Percentiles rank a stretch among this genome's conserved stretches.
phyloP scores from a whole-genome alignment of 2,113 vertebrate species.

The Gambusia affinis region DNA sequence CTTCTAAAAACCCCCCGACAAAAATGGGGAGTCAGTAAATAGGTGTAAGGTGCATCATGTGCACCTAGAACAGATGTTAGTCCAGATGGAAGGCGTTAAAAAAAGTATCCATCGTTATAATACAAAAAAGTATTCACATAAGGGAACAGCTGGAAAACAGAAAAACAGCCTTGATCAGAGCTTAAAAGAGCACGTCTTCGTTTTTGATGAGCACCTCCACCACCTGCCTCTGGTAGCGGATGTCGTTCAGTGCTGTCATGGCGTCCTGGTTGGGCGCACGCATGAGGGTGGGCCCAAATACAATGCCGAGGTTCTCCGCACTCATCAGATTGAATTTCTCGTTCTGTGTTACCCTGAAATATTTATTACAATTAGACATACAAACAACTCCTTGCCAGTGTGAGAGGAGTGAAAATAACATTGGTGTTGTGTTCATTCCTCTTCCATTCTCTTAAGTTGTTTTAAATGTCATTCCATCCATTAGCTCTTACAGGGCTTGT shows the following conservation, averaged over 20 bases:
- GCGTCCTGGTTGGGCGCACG: slow-evolving; percentile 91
- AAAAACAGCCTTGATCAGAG: slow-evolving; percentile 79
- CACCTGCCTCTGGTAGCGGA: slow-evolving; percentile 98
- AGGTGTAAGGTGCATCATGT: slow-evolving; percentile 87
- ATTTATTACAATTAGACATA: slow-evolving; percentile 3
- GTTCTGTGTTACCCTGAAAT: slow-evolving; percentile 90
- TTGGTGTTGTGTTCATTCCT: neutral
- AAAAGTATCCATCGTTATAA: slow-evolving; percentile 60
- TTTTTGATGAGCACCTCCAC: slow-evolving; percentile 99
- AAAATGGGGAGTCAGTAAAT: slow-evolving; percentile 86
- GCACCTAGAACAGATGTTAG: slow-evolving; percentile 81
- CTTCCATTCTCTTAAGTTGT: neutral
- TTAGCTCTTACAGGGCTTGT: neutral
- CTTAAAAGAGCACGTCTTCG: slow-evolving; percentile 93
- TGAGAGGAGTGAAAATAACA: neutral
- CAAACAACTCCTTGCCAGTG: neutral
- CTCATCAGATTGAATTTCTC: slow-evolving; percentile 98
- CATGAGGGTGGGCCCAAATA: slow-evolving; percentile 98
- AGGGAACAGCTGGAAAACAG: slow-evolving; percentile 70
- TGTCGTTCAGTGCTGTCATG: slow-evolving; percentile 94
- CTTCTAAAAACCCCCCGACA: slow-evolving; percentile 87
- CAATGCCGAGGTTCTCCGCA: slow-evolving; percentile 95
- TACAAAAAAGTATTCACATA: slow-evolving; percentile 83
- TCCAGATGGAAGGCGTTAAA: slow-evolving; percentile 57
- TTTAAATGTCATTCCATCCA: neutral